These are phyloP conservation scores for Tipula vernalis DNA, from an alignment of 2,888 invertebrate genomes.

Conservation along the genomic window DNA sequence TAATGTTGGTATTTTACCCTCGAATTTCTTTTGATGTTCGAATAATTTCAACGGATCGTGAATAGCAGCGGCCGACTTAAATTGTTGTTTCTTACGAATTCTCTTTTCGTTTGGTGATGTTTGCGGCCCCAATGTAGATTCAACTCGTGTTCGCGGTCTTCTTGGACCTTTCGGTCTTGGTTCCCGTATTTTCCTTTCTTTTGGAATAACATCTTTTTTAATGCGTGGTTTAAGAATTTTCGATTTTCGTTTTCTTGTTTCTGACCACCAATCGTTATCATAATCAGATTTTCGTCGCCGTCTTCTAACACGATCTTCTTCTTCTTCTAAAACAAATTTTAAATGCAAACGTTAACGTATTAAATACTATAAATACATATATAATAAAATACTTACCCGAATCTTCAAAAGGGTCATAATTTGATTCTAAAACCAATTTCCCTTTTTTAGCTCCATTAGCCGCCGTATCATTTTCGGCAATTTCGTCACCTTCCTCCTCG, in stretches of 20 bases:
- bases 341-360: neutral
- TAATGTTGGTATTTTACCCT: slow-evolving; percentile 34
- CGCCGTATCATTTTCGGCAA: slow-evolving; percentile 10
- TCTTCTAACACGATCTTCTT: slow-evolving; percentile 29
- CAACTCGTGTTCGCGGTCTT: neutral
- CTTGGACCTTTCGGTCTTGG: neutral
- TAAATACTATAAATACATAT: neutral
- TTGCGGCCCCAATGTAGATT: neutral
- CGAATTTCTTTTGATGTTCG: slow-evolving; percentile 30
- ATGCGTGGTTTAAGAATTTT: slow-evolving; percentile 22
- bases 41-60: slow-evolving; percentile 21
- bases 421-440: slow-evolving; percentile 25
- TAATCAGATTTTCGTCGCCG: slow-evolving; percentile 33
- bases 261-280: slow-evolving; percentile 35
- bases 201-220: neutral
- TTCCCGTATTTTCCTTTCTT: neutral
- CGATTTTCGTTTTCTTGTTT: slow-evolving; percentile 21
- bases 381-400: slow-evolving; percentile 23
- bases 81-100: neutral
- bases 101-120: neutral
- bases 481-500: slow-evolving; percentile 22
- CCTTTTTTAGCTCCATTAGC: neutral
- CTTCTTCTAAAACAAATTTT: slow-evolving; percentile 15
- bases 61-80: neutral
- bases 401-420: slow-evolving; percentile 32